Base-by-base conservation (phyloP, 2,888 invertebrate species). In the Hofmannophila pseudospretella region DNA sequence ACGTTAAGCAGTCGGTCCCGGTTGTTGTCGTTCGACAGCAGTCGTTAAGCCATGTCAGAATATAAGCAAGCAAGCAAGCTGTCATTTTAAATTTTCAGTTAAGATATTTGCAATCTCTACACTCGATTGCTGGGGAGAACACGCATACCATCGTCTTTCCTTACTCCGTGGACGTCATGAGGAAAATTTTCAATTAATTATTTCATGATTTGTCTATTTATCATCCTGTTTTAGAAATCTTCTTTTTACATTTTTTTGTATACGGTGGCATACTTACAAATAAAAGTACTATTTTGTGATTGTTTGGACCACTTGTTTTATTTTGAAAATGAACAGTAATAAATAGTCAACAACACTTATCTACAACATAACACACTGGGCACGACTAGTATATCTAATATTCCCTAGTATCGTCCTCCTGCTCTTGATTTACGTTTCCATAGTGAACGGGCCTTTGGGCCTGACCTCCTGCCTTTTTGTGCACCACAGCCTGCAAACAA, bases 101-200 rank as follows among this genome's bases (percentile, higher is more conserved):
- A 36, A 88, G 94, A 29, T 94, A 94, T 72, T 79, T 95, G 44
- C 96, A 97, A 87, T 96, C 96, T 0, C 76, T 97, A 42, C 95
- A 90, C 78, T 91, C 91, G 58, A 95, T 97, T 57, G 92, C 96
- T 0, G 93, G 94, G 0, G 96, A 96, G 67, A 94, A 94, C 73
- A 96, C 96, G 58, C 96, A 96, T 0, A 96, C 96, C 0, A 94
- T 96, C 50, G 91, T 97, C 9, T 94, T 97, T 73, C 96, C 96
- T 1, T 77, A 96, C 48, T 95, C 96, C 1, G 89, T 93, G 57
- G 95, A 96, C 48, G 78, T 88, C 35, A 41, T 89, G 5, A 59
- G 86, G 31, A 77, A 82, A 34, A 79, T 73, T 3, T 30, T 30
- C 19, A 25, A 9, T 2, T 25, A 9, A 25, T 9, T n/a, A n/a